A percentile compares a stretch with the other conserved stretches of the same genome.
phyloP scores from a whole-genome alignment of 2,888 invertebrate species.

The Meandrusa payeni region DNA sequence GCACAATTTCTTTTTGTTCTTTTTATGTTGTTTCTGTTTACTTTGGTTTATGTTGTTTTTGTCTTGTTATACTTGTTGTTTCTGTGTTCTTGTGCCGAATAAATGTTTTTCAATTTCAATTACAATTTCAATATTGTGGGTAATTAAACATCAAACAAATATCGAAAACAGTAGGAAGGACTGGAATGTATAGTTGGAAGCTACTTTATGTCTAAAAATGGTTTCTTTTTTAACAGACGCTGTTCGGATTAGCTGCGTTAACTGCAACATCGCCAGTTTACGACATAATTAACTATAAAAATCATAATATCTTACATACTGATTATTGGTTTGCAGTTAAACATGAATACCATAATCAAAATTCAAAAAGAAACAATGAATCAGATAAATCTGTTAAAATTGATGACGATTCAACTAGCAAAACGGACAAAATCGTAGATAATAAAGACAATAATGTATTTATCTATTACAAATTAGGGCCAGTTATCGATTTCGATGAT shows the following conservation, averaged over 20 bases:
- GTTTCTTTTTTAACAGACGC: conserved; percentile 17
- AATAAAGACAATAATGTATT: neutral
- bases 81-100: too few species aligned
- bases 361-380: neutral
- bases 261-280: conserved; percentile 4
- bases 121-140: too few species aligned
- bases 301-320: neutral
- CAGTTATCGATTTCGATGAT: neutral
- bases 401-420: neutral
- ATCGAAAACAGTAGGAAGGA: too few species aligned
- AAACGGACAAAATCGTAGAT: neutral
- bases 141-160: too few species aligned
- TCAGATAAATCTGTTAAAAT: neutral
- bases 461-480: neutral
- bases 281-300: neutral
- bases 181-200: too few species aligned
- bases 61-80: too few species aligned
- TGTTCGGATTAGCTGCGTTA: neutral
- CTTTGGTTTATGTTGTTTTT: too few species aligned
- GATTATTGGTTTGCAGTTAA: conserved; percentile 4
- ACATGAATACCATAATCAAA: neutral
- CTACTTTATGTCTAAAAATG: too few species aligned
- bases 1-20: too few species aligned
- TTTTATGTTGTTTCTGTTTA: too few species aligned
- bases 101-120: too few species aligned